Evolutionary conservation across 2,797 vertebrate species (phyloP).

Genomic region (Hephaestus fuliginosus): DNA sequence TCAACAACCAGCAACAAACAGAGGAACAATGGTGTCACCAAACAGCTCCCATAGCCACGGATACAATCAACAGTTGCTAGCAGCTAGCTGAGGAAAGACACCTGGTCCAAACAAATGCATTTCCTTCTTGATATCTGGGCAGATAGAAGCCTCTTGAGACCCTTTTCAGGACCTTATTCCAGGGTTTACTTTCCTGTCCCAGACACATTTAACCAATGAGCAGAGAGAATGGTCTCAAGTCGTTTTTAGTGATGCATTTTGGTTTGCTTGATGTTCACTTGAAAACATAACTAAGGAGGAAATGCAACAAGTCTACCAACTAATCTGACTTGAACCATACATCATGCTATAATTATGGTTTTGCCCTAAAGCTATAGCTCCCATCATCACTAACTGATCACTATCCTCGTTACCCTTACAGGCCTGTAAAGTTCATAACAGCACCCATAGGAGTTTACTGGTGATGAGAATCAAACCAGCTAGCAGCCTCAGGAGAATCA

Average conservation of each 20-base stretch:
- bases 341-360: no score
- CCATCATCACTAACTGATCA: background rate
- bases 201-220: background rate
- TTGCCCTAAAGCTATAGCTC: background rate
- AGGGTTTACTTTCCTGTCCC: background rate
- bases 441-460: constrained; percentile 9
- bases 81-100: background rate
- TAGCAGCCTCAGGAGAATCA: background rate
- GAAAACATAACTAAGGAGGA: background rate
- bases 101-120: background rate
- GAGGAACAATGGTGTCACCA: no score
- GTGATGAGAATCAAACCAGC: constrained; percentile 25
- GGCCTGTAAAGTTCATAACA: background rate
- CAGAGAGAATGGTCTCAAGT: background rate
- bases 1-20: no score
- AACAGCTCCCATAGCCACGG: background rate
- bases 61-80: background rate
- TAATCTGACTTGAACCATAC: background rate
- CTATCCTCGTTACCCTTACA: background rate
- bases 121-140: background rate
- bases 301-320: background rate
- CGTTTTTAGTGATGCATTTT: background rate
- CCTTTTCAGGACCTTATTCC: background rate
- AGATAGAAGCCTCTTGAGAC: background rate
- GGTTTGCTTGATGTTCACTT: background rate